Evolutionary conservation across 2,113 vertebrate species (phyloP).

Genomic region (Elaphurus davidianus): DNA sequence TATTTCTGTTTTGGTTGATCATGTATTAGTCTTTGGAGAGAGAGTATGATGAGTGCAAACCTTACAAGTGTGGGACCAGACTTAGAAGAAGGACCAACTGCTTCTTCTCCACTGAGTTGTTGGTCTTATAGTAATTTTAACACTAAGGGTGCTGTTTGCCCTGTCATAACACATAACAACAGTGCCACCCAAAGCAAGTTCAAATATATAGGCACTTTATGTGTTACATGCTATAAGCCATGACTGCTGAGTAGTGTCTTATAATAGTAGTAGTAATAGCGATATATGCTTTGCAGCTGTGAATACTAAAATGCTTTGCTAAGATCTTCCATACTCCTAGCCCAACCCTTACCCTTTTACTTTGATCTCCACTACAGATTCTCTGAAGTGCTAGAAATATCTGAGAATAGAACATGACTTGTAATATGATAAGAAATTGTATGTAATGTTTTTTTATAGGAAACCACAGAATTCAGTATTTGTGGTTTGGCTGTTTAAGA

Average conservation of each 20-base stretch:
- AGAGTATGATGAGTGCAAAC: background rate
- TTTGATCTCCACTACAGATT: background rate
- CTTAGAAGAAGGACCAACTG: background rate
- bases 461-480: background rate
- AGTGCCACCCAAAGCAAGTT: background rate
- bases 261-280: fast-evolving
- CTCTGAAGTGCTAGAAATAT: background rate
- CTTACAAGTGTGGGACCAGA: background rate
- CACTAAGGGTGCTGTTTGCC: background rate
- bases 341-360: background rate
- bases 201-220: background rate
- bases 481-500: background rate
- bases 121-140: background rate
- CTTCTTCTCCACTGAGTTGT: background rate
- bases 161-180: background rate
- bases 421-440: background rate
- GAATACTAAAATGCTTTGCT: background rate
- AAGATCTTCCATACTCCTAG: background rate
- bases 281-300: background rate
- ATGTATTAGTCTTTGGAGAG: background rate
- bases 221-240: background rate
- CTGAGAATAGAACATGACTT: background rate
- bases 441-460: background rate
- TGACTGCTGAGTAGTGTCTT: background rate
- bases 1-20: background rate